A percentile compares a stretch with the other conserved stretches of the same genome.
Evolutionary conservation across 2,888 invertebrate species (phyloP).

Genomic region (Melanophora roralis): DNA sequence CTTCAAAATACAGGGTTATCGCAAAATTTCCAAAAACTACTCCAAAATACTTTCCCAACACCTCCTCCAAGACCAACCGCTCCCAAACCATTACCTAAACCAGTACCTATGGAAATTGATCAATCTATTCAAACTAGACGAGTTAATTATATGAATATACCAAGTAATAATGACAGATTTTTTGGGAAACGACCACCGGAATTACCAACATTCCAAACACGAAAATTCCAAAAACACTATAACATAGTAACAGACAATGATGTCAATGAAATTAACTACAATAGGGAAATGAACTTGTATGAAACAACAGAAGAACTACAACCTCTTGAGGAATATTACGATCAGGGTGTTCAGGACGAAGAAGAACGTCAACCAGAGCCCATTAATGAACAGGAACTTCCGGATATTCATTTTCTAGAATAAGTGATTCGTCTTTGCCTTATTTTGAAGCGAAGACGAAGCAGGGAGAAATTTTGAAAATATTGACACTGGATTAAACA

Average conservation of each 20-base stretch:
- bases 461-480: too few species aligned
- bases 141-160: constrained; percentile 2
- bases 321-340: not conserved
- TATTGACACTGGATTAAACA: too few species aligned
- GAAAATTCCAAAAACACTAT: not conserved
- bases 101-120: constrained; percentile 16
- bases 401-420: too few species aligned
- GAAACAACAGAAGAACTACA: not conserved
- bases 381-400: too few species aligned
- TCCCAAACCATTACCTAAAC: not conserved
- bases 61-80: not conserved
- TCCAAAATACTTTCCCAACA: not conserved
- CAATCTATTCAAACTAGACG: not conserved
- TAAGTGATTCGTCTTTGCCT: too few species aligned
- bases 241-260: not conserved
- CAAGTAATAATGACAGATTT: not conserved
- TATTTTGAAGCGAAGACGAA: too few species aligned
- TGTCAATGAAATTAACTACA: not conserved
- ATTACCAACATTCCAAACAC: not conserved
- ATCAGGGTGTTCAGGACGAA: not conserved
- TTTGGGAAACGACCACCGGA: not conserved
- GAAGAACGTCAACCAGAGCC: too few species aligned
- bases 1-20: not conserved
- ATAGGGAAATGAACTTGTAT: not conserved
- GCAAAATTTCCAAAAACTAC: not conserved